Evolutionary conservation across 2,113 vertebrate genomes (phyloP).

Genomic region (Centropristis striata): DNA sequence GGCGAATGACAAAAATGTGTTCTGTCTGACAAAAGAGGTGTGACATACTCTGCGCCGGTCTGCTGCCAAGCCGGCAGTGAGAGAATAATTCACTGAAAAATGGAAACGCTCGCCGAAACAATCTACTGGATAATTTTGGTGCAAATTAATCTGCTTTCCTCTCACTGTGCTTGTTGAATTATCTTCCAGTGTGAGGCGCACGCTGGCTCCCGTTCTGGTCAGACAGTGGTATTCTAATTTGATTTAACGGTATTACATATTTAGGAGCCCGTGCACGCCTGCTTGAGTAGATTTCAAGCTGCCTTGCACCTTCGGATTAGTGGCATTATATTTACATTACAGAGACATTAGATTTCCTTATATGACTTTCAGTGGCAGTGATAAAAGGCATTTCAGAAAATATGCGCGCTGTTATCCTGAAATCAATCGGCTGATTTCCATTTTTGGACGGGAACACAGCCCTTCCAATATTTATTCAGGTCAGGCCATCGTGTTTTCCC

Average conservation of each 20-base stretch:
- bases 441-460: constrained; percentile 54
- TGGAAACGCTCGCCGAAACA: constrained; percentile 57
- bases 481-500: constrained; percentile 63
- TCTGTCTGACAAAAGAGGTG: constrained; percentile 65
- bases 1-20: constrained; percentile 72
- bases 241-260: constrained; percentile 77
- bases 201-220: constrained; percentile 58
- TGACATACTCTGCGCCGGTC: constrained; percentile 38
- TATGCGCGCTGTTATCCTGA: constrained; percentile 47
- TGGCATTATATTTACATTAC: constrained; percentile 73
- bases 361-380: constrained; percentile 54
- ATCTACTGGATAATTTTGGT: constrained; percentile 67
- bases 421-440: constrained; percentile 77
- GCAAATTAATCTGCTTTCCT: constrained; percentile 67
- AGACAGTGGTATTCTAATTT: constrained; percentile 70
- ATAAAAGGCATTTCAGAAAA: constrained; percentile 70
- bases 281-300: constrained; percentile 71
- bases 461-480: constrained; percentile 71
- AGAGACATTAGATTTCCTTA: constrained; percentile 64
- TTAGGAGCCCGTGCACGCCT: constrained; percentile 68
- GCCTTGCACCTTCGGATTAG: constrained; percentile 70
- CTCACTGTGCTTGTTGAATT: constrained; percentile 57
- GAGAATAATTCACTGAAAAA: constrained; percentile 55
- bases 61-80: constrained; percentile 53
- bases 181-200: constrained; percentile 52